Evolutionary conservation across 2,797 vertebrate species (phyloP).

Genomic region (Hypotaenidia okinawae): DNA sequence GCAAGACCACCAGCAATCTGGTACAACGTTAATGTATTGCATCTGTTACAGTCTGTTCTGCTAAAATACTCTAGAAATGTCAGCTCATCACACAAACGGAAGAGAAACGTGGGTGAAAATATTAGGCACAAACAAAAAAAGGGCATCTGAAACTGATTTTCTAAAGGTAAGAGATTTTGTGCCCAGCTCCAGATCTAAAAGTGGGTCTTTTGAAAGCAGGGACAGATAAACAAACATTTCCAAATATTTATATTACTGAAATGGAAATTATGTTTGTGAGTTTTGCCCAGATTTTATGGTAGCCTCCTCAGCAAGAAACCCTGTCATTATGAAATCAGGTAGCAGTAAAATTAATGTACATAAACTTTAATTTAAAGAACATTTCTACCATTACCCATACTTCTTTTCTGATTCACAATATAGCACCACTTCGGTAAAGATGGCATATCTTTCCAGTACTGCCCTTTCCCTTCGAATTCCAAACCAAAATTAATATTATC

Average conservation of each 20-base stretch:
- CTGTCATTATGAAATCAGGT: not conserved
- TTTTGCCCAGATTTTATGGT: not conserved
- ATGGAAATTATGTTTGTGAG: not conserved
- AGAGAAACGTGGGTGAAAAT: conserved; percentile 6
- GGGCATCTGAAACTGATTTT: not conserved
- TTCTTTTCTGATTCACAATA: not conserved
- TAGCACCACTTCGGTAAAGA: not conserved
- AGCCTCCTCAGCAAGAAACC: not conserved
- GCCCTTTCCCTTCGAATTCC: not conserved
- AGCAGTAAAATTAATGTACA: not conserved
- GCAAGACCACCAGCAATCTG: not conserved
- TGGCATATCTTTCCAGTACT: not conserved
- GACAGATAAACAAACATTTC: not conserved
- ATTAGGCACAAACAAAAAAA: not conserved
- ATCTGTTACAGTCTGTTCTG: not conserved
- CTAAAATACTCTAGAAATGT: not conserved
- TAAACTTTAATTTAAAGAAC: not conserved
- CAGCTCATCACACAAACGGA: not conserved
- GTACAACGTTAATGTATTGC: not conserved
- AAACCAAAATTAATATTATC: not conserved
- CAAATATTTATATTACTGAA: not conserved
- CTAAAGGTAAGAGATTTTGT: not conserved
- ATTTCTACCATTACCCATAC: not conserved
- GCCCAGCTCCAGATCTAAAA: not conserved
- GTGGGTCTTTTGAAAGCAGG: not conserved